Percentiles rank a stretch among this genome's conserved stretches.
These are phyloP conservation scores for Pheosia tremula DNA, from an alignment of 2,888 invertebrate species.

Conservation along the genomic window DNA sequence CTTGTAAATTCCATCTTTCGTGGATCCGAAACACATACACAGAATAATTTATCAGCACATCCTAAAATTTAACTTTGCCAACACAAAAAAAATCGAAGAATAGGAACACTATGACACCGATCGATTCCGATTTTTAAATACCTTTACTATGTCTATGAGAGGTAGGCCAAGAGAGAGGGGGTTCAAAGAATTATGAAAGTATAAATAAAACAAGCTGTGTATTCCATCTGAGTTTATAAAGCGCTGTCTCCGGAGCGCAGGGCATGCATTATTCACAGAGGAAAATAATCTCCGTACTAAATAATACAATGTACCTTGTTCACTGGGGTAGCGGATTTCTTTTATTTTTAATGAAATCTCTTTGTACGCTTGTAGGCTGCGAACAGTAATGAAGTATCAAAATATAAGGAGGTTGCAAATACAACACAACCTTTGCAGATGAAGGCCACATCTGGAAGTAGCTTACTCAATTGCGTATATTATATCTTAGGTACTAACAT, in stretches of 20 bases:
- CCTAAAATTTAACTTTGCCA: no score
- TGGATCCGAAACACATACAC: no score
- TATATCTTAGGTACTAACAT: no score
- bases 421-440: background rate
- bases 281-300: slow-evolving; percentile 51
- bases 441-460: background rate
- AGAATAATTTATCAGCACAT: no score
- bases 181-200: slow-evolving; percentile 31
- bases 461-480: background rate
- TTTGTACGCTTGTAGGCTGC: slow-evolving; percentile 50
- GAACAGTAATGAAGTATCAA: background rate
- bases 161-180: slow-evolving; percentile 14
- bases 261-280: slow-evolving; percentile 55
- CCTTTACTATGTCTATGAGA: no score
- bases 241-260: slow-evolving; percentile 46
- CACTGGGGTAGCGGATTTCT: slow-evolving; percentile 43
- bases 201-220: slow-evolving; percentile 43
- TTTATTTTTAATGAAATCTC: slow-evolving; percentile 59
- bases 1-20: no score
- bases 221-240: slow-evolving; percentile 49
- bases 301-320: slow-evolving; percentile 51
- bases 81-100: no score
- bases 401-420: background rate
- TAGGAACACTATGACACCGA: no score
- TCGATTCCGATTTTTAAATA: no score